phyloP scores from a whole-genome alignment of 2,797 vertebrate genomes.

The Peromyscus eremicus region DNA sequence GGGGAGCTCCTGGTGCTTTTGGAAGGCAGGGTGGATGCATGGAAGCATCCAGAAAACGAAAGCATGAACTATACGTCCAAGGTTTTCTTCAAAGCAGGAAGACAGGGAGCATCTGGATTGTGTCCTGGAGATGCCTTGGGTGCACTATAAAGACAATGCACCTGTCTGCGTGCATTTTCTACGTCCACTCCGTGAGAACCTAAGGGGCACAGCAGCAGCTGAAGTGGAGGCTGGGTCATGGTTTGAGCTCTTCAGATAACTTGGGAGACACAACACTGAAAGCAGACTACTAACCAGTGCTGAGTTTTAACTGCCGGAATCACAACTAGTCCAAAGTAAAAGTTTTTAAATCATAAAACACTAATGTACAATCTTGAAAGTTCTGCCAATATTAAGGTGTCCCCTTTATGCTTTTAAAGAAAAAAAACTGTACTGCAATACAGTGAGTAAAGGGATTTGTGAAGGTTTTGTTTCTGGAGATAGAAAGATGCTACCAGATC shows the following conservation, averaged over 20 bases:
- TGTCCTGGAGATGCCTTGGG: no score
- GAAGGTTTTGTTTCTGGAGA: background rate
- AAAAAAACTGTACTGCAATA: background rate
- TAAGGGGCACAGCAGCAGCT: background rate
- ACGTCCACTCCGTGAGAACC: background rate
- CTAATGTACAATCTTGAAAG: background rate
- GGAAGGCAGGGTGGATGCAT: background rate
- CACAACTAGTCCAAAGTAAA: background rate
- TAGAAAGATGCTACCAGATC: constrained; percentile 8
- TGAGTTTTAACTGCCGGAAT: constrained; percentile 41
- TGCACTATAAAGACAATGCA: accelerated
- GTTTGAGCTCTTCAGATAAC: background rate
- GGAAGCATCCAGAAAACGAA: background rate
- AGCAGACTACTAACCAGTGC: background rate
- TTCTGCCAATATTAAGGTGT: background rate
- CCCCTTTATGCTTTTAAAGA: background rate
- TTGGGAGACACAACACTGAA: background rate
- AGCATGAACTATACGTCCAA: background rate
- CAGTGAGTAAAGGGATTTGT: background rate
- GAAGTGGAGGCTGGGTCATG: background rate
- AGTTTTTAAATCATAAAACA: constrained; percentile 17
- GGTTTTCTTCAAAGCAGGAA: background rate
- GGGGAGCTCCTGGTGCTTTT: background rate
- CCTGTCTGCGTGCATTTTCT: background rate
- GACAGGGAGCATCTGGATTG: no score